A percentile compares a stretch with the other conserved stretches of the same genome.
Evolutionary conservation across 92 coral and sea anemone species (phyloP).

Genomic region (Pocillopora grandis): DNA sequence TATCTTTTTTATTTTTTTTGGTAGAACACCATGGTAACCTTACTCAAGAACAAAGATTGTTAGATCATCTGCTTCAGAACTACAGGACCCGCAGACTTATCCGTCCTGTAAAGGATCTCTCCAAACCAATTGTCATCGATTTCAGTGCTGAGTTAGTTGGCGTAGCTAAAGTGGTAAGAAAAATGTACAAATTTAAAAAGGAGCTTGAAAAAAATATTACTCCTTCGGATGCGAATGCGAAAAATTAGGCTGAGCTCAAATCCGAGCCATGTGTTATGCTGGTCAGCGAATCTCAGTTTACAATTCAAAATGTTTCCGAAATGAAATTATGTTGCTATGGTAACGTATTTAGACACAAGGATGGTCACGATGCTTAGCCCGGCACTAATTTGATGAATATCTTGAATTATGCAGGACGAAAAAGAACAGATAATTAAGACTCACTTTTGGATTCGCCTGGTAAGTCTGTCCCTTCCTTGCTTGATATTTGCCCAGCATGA

Average conservation of each 20-base stretch:
- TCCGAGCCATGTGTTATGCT: too few relatives aligned
- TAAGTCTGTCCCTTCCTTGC: constrained; percentile 1
- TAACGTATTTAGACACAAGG: not conserved
- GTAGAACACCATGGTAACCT: constrained; percentile 29
- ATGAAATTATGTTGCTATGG: not conserved
- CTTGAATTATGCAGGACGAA: constrained; percentile 55
- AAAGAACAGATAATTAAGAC: constrained; percentile 73
- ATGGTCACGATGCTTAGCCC: not conserved
- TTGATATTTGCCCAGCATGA: not conserved
- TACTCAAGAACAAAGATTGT: constrained; percentile 59
- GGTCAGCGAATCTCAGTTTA: too few relatives aligned
- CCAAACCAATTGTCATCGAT: constrained; percentile 46
- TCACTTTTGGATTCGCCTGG: constrained; percentile 75
- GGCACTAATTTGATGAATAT: not conserved
- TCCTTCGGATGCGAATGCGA: not conserved
- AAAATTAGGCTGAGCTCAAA: not conserved
- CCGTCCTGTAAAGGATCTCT: constrained; percentile 51
- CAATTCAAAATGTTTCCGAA: not conserved
- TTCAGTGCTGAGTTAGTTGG: constrained; percentile 70
- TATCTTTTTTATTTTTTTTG: not conserved
- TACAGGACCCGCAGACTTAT: constrained; percentile 60
- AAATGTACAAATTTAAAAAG: not conserved
- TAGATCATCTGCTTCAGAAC: constrained; percentile 43
- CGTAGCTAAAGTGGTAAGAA: constrained; percentile 75
- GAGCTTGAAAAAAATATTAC: too few relatives aligned